phyloP scores from a whole-genome alignment of 2,113 vertebrate species.

The Gavia stellata region DNA sequence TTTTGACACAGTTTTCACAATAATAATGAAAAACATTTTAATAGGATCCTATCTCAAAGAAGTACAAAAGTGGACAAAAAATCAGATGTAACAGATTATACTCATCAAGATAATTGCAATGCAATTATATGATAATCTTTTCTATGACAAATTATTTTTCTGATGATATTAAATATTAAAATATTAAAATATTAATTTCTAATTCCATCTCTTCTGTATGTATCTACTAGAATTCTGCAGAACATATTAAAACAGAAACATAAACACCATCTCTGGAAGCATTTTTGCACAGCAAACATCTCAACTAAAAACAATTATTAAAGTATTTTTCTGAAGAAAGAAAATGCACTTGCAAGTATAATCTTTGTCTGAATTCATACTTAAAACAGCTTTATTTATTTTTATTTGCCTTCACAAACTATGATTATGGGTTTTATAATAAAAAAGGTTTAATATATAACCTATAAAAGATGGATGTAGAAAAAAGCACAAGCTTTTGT shows the following conservation, averaged over 20 bases:
- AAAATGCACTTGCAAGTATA: not conserved
- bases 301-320: not conserved
- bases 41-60: not conserved
- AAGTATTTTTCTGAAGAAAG: not conserved
- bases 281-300: not conserved
- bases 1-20: not conserved
- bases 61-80: slow-evolving; percentile 1
- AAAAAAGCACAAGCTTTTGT: not conserved
- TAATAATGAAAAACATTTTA: not conserved
- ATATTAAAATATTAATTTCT: slow-evolving; percentile 3
- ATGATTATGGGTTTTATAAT: not conserved
- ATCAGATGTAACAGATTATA: not conserved
- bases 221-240: not conserved
- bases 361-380: not conserved
- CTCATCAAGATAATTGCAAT: not conserved
- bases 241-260: not conserved
- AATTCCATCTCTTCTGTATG: not conserved
- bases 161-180: too few species aligned
- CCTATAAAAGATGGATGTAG: not conserved
- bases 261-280: not conserved
- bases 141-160: not conserved
- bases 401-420: not conserved
- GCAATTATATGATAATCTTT: not conserved
- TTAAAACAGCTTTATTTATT: not conserved
- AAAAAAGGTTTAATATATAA: not conserved